Evolutionary conservation across 2,888 invertebrate species (phyloP).

Genomic region (Ethmia dodecea): DNA sequence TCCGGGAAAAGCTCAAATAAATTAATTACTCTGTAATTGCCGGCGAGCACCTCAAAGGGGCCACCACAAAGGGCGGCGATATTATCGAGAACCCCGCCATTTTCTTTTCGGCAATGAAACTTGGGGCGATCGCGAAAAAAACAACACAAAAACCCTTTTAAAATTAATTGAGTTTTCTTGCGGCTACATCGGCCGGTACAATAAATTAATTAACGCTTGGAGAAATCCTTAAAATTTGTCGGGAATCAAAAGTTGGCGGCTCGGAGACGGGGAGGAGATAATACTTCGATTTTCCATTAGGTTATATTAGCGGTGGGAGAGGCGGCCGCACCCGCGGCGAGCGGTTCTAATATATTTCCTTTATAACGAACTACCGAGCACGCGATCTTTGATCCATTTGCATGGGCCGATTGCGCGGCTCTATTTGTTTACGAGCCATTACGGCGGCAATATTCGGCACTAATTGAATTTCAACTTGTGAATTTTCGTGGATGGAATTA

Average conservation of each 20-base stretch:
- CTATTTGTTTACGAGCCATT: slow-evolving; percentile 66
- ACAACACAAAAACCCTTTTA: slow-evolving; percentile 77
- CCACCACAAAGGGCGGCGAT: slow-evolving; percentile 53
- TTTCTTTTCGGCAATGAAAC: slow-evolving; percentile 45
- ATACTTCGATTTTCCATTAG: slow-evolving; percentile 76
- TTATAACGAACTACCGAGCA: slow-evolving; percentile 64
- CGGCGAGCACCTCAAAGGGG: slow-evolving; percentile 50
- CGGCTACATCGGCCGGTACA: slow-evolving; percentile 71
- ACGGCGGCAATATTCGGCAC: slow-evolving; percentile 54
- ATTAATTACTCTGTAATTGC: slow-evolving; percentile 70
- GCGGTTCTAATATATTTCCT: slow-evolving; percentile 67
- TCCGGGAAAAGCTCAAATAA: slow-evolving; percentile 34
- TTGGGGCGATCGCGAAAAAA: slow-evolving; percentile 57
- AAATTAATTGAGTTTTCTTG: slow-evolving; percentile 78
- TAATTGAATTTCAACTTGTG: slow-evolving; percentile 67
- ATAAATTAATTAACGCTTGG: slow-evolving; percentile 76
- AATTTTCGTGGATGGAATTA: slow-evolving; percentile 62
- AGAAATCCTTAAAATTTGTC: slow-evolving; percentile 75
- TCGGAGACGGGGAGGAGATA: slow-evolving; percentile 51
- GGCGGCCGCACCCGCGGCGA: slow-evolving; percentile 52
- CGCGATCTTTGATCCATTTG: slow-evolving; percentile 74
- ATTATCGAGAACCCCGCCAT: slow-evolving; percentile 56
- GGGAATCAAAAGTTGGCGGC: slow-evolving; percentile 70
- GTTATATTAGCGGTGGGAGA: slow-evolving; percentile 69
- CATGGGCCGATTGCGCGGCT: slow-evolving; percentile 47